Percentiles rank a stretch among this genome's conserved stretches.
These are phyloP conservation scores for Enteromius treurensis DNA, from an alignment of 2,797 vertebrate species.

Conservation along the genomic window DNA sequence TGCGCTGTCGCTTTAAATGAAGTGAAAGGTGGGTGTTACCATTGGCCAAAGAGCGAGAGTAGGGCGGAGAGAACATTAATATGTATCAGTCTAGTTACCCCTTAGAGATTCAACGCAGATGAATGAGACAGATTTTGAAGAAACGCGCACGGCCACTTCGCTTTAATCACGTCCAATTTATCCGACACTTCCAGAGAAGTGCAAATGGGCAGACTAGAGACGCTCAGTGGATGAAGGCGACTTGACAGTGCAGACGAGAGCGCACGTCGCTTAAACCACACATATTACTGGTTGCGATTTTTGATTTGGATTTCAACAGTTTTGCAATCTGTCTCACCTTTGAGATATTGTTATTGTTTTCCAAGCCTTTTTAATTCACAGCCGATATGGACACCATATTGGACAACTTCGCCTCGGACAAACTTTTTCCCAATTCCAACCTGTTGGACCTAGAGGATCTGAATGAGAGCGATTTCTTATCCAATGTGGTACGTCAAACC, in stretches of 20 bases:
- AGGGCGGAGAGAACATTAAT: constrained; percentile 48
- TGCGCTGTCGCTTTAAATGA: constrained; percentile 51
- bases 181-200: constrained; percentile 25
- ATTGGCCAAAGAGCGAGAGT: neutral
- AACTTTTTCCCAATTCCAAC: constrained; percentile 84
- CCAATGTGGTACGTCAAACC: constrained; percentile 85
- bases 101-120: constrained; percentile 54
- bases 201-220: constrained; percentile 17
- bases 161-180: constrained; percentile 39
- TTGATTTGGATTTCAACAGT: constrained; percentile 18
- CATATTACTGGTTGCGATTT: neutral
- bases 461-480: constrained; percentile 93
- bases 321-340: neutral
- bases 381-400: constrained; percentile 87
- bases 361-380: neutral
- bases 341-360: neutral
- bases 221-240: constrained; percentile 50
- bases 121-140: constrained; percentile 58
- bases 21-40: constrained; percentile 16
- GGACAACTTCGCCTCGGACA: constrained; percentile 87
- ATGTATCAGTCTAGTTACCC: constrained; percentile 52
- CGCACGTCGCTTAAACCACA: constrained; percentile 37
- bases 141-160: constrained; percentile 30
- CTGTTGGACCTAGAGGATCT: constrained; percentile 90
- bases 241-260: constrained; percentile 43